Conservation (phyloP, 2,888 invertebrate species). For the Leistus spinibarbis region DNA sequence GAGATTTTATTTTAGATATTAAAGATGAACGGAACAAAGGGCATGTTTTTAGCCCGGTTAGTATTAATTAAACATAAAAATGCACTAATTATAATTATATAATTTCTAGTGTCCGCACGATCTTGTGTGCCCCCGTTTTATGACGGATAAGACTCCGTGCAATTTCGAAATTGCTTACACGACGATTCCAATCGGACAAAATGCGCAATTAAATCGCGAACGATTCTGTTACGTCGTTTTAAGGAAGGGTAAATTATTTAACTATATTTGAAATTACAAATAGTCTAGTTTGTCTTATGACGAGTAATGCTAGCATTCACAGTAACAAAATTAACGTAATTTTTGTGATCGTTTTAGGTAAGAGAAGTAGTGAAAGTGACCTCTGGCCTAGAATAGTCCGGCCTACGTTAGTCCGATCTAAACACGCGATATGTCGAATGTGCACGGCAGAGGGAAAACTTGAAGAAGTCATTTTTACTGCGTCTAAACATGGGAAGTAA, state of each 20-base stretch:
- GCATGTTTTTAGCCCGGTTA: constrained; percentile 79
- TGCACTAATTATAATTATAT: constrained; percentile 19
- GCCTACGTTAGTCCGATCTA: constrained; percentile 70
- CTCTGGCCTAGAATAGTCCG: constrained; percentile 83
- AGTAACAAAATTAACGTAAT: too few relatives aligned
- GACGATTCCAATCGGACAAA: constrained; percentile 61
- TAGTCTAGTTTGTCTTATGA: neutral
- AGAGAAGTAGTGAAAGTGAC: constrained; percentile 58
- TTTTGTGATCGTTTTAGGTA: constrained; percentile 49
- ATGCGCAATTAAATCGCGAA: constrained; percentile 60
- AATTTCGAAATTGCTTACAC: constrained; percentile 74
- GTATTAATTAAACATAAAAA: constrained; percentile 50
- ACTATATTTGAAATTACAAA: neutral
- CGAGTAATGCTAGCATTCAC: neutral
- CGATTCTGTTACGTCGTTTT: constrained; percentile 81
- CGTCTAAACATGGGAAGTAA: constrained; percentile 75
- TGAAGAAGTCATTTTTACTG: constrained; percentile 77
- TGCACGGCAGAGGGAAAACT: constrained; percentile 78
- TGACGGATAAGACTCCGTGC: constrained; percentile 73
- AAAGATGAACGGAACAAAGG: constrained; percentile 56
- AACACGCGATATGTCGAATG: constrained; percentile 77
- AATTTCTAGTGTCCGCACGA: constrained; percentile 80
- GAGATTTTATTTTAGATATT: constrained; percentile 76
- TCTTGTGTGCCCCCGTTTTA: constrained; percentile 73
- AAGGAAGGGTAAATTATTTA: constrained; percentile 68